phyloP scores from a whole-genome alignment of 1,140 invertebrate species.

The Cotesia typhae region DNA sequence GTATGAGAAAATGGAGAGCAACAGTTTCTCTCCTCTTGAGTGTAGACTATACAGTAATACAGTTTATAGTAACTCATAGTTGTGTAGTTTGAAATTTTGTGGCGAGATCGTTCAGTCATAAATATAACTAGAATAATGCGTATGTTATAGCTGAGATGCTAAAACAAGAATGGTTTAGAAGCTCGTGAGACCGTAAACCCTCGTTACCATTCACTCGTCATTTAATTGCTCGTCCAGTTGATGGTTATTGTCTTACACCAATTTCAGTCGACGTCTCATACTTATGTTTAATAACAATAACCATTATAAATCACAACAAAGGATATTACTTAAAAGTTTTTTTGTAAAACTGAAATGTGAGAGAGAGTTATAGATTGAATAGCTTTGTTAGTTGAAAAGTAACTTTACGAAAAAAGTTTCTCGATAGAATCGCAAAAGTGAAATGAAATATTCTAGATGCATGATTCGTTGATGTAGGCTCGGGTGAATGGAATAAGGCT shows the following conservation, averaged over 20 bases:
- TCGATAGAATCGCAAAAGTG: constrained; percentile 57
- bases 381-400: constrained; percentile 7
- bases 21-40: constrained; percentile 6
- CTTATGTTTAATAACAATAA: neutral
- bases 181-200: constrained; percentile 55
- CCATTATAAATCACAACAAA: no score
- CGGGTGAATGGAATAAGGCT: no score
- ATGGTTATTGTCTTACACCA: constrained; percentile 13
- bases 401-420: constrained; percentile 49
- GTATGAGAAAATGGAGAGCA: neutral
- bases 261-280: neutral
- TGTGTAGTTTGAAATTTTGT: constrained; percentile 27
- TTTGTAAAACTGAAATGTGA: neutral
- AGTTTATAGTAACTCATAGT: no score
- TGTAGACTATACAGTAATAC: no score
- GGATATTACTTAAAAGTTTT: neutral
- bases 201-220: constrained; percentile 63
- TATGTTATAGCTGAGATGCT: constrained; percentile 19
- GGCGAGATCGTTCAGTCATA: constrained; percentile 31
- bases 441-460: constrained; percentile 52
- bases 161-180: constrained; percentile 15
- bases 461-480: constrained; percentile 40
- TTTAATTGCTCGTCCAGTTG: constrained; percentile 60
- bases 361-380: neutral
- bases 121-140: constrained; percentile 32